Evolutionary conservation across 2,113 vertebrate genomes (phyloP).

Genomic region (Shinisaurus crocodilurus): DNA sequence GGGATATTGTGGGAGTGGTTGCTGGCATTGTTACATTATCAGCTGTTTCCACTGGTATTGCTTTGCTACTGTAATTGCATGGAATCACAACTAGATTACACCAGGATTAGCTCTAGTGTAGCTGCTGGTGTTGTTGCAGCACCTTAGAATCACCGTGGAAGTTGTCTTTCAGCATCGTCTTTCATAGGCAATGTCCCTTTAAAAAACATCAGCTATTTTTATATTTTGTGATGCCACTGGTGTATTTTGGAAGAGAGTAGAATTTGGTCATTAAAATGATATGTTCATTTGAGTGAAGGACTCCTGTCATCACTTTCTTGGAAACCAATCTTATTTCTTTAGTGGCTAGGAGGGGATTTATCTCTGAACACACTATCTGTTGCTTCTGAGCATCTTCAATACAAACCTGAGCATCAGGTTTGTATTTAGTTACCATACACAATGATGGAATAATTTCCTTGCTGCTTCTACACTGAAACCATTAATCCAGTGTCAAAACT

Average conservation of each 20-base stretch:
- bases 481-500: accelerated
- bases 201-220: not conserved
- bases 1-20: not conserved
- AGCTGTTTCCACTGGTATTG: not conserved
- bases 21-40: not conserved
- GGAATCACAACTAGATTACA: not conserved
- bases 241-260: not conserved
- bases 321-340: slow-evolving; percentile 18
- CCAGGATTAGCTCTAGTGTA: not conserved
- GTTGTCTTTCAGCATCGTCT: not conserved
- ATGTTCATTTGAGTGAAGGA: slow-evolving; percentile 4
- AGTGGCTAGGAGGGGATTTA: not conserved
- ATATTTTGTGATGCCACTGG: not conserved
- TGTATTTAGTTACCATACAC: not conserved
- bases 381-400: not conserved
- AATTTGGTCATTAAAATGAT: too few species aligned
- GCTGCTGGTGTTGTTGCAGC: not conserved
- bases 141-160: not conserved
- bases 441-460: not conserved
- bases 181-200: not conserved
- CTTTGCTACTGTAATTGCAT: not conserved
- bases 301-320: slow-evolving; percentile 44
- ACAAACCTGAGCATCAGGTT: too few species aligned
- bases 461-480: not conserved
- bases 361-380: not conserved